Conservation (phyloP, 2,797 vertebrate genomes). For the Dallia pectoralis region DNA sequence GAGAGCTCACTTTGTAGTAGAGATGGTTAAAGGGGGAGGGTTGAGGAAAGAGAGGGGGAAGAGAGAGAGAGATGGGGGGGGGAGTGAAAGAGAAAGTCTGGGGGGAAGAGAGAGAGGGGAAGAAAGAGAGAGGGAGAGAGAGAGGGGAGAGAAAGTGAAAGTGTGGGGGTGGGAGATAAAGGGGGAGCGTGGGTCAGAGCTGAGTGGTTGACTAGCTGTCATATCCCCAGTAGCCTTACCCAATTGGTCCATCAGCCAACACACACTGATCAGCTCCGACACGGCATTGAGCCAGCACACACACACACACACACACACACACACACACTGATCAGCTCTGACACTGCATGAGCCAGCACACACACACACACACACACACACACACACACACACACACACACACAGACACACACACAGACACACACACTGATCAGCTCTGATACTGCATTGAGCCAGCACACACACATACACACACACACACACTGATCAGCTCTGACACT, state of each 20-base stretch:
- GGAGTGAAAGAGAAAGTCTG: too few relatives aligned
- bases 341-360: constrained; percentile 5
- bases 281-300: constrained; percentile 1
- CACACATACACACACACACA: constrained; percentile 17
- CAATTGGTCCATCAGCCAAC: constrained; percentile 23
- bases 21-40: constrained; percentile 36
- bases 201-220: constrained; percentile 14
- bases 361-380: constrained; percentile 21
- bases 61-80: too few relatives aligned
- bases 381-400: constrained; percentile 8
- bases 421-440: constrained; percentile 21
- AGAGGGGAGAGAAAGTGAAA: too few relatives aligned
- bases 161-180: constrained; percentile 10
- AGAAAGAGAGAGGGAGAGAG: too few relatives aligned
- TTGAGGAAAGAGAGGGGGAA: constrained; percentile 15
- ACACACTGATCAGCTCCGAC: constrained; percentile 20
- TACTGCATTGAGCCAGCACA: neutral
- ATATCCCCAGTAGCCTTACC: constrained; percentile 15
- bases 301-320: constrained; percentile 21
- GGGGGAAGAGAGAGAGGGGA: neutral
- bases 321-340: constrained; percentile 19
- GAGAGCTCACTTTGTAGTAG: constrained; percentile 62
- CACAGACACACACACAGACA: constrained; percentile 24
- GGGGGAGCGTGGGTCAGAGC: neutral
- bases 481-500: constrained; percentile 21